Conservation (phyloP, 2,113 vertebrate genomes). For the Callospermophilus lateralis region DNA sequence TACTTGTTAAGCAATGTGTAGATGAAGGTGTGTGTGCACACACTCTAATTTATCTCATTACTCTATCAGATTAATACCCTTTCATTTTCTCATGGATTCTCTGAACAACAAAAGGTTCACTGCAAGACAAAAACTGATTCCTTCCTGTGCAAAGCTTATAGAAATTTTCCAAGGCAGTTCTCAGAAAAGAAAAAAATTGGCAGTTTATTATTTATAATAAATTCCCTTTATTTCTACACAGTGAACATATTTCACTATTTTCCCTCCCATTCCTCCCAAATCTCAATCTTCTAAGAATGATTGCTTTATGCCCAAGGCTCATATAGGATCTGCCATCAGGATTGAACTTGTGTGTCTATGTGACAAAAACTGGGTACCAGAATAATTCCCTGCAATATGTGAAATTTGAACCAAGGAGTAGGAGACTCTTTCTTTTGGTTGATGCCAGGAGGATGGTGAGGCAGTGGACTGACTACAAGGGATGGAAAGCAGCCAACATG, state of each 20-base stretch:
- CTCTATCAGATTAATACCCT: background rate
- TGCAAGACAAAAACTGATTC: background rate
- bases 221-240: background rate
- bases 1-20: background rate
- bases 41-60: background rate
- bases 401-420: background rate
- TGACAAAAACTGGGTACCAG: background rate
- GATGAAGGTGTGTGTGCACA: background rate
- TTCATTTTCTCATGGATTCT: background rate
- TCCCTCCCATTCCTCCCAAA: background rate
- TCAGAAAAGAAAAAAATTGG: background rate
- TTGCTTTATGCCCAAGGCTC: background rate
- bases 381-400: background rate
- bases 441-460: background rate
- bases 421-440: background rate
- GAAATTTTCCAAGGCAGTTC: background rate
- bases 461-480: background rate
- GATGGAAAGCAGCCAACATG: background rate
- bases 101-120: background rate
- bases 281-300: background rate
- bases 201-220: background rate
- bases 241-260: background rate
- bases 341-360: background rate
- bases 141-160: background rate
- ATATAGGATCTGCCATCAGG: background rate